Conservation (phyloP, 2,797 vertebrate species). For the Myotis daubentonii region DNA sequence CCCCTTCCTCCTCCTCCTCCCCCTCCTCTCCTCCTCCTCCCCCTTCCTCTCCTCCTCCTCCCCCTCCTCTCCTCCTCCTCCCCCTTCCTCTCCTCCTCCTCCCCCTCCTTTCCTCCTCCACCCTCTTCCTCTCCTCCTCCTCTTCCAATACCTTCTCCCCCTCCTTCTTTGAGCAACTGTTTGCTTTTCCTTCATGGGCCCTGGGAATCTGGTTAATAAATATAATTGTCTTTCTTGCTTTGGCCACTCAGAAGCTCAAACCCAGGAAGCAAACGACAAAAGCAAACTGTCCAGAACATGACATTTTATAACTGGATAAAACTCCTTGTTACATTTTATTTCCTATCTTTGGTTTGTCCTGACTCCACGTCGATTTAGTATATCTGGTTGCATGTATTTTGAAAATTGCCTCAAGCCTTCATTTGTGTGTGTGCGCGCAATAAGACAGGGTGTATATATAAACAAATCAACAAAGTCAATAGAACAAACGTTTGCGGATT, state of each 20-base stretch:
- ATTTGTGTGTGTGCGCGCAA: neutral
- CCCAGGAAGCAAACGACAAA: neutral
- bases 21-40: neutral
- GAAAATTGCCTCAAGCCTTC: neutral
- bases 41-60: too few species aligned
- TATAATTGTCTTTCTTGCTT: conserved; percentile 17
- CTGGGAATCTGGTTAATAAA: neutral
- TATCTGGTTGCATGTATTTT: conserved; percentile 9
- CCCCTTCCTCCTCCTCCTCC: accelerated
- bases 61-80: accelerated
- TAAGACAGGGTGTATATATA: neutral
- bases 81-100: neutral
- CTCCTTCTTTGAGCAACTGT: neutral
- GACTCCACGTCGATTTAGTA: neutral
- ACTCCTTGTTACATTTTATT: neutral
- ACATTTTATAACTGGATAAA: neutral
- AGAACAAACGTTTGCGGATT: neutral
- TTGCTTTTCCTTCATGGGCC: neutral
- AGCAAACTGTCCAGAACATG: too few species aligned
- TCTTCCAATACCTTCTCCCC: neutral
- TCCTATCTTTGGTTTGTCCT: neutral
- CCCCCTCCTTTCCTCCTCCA: too few species aligned
- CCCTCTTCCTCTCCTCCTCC: accelerated
- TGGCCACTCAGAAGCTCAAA: conserved; percentile 38
- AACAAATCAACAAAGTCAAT: conserved; percentile 41